Base-by-base conservation (phyloP, 2,888 invertebrate genomes). In the Dichetophora obliterata region DNA sequence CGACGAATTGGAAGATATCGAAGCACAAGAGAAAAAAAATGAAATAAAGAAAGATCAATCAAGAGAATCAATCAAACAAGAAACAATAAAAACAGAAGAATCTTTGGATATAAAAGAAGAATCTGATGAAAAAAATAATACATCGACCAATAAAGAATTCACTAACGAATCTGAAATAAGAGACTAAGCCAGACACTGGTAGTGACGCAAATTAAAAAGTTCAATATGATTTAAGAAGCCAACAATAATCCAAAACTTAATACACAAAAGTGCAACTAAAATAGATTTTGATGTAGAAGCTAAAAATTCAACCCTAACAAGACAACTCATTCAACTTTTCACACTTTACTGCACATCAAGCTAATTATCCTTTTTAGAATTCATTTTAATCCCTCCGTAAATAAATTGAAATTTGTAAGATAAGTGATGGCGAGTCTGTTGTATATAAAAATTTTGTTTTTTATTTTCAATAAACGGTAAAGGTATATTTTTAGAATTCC, bases 1-100 rank as follows among this genome's bases (percentile, higher is more conserved):
- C 34, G 77, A 77, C 3, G 57, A 75, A n/a, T 61, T 78, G 54
- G 63, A 76, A 65, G 75, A 66, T 19, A 66, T 78, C 52, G 69
- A 77, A 61, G 77, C 68, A 31, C 69, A 77, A 52, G 76, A 63
- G 16, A 78, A 75, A 66, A 68, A 75, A 27, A 52, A 73, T 61
- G 78, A 75, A 66, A 27, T 71, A 24, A 57, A 14, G 14, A 34
- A 11, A 11, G 66, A 72, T n/a, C 50, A 54, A 57, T 24, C 48
- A n/a, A n/a, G n/a, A n/a, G n/a, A n/a, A n/a, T n/a, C n/a, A n/a
- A n/a, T n/a, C n/a, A n/a, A n/a, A 27, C 59, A 75, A n/a, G 57
- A 59, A 74, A 14, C 43, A 22, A 24, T 14, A 16, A 48, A 27
- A 52, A 22, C 11, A 9, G 50, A 54, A 24, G 31, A 37, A 34